A percentile compares a stretch with the other conserved stretches of the same genome.
Evolutionary conservation across 2,113 vertebrate species (phyloP).

Genomic region (Columbina picui): DNA sequence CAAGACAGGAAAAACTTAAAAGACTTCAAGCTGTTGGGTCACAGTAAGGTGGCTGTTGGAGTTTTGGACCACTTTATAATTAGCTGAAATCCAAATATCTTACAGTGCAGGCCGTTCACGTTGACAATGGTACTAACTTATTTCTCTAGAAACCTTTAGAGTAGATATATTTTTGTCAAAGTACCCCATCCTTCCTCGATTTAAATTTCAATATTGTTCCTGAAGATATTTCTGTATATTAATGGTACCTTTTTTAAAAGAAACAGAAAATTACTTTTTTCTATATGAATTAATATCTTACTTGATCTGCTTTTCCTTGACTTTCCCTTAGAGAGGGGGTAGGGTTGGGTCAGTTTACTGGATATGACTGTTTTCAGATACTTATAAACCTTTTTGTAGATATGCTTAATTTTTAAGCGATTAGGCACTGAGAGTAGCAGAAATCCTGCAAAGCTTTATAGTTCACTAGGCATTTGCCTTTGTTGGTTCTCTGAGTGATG

Average conservation of each 20-base stretch:
- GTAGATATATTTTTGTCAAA: constrained; percentile 83
- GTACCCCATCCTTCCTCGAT: constrained; percentile 72
- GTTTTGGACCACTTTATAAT: constrained; percentile 81
- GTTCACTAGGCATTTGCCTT: constrained; percentile 74
- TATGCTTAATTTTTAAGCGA: constrained; percentile 90
- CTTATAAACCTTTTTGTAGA: constrained; percentile 84
- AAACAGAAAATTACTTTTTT: constrained; percentile 83
- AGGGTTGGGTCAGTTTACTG: constrained; percentile 84
- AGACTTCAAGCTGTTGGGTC: constrained; percentile 70
- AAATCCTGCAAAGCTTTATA: constrained; percentile 89
- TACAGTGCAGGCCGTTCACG: constrained; percentile 79
- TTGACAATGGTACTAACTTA: constrained; percentile 84
- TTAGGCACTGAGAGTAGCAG: constrained; percentile 88
- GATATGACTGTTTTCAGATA: constrained; percentile 92
- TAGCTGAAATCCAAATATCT: constrained; percentile 81
- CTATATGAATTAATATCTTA: constrained; percentile 84
- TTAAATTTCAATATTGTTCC: constrained; percentile 83
- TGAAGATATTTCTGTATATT: constrained; percentile 84
- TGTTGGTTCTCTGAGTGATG: constrained; percentile 74
- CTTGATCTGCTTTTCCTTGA: constrained; percentile 83
- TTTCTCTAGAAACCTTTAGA: constrained; percentile 76
- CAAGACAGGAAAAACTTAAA: constrained; percentile 55
- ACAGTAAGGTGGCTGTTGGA: constrained; percentile 73
- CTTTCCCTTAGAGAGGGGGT: constrained; percentile 82
- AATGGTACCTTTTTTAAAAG: constrained; percentile 84